Percentiles rank a stretch among this genome's conserved stretches.
Conservation (phyloP, 92 coral and sea anemone species). For the Paragorgia papillata region DNA sequence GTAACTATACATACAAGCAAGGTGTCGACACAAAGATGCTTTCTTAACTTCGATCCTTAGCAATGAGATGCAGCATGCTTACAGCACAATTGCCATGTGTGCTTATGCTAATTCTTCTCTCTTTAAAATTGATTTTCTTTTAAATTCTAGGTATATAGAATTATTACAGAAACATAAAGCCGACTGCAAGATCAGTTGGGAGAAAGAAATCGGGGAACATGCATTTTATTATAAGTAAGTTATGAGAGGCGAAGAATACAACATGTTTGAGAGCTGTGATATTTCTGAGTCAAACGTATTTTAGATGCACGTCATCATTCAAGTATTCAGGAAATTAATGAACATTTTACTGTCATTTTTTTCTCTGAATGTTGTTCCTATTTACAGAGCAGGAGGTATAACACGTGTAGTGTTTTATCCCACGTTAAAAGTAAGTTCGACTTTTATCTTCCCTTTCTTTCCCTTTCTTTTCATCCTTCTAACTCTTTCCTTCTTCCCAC, state of each 20-base stretch:
- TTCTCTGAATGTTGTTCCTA: neutral
- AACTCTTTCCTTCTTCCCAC: too few relatives aligned
- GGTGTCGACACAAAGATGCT: too few relatives aligned
- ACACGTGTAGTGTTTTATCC: conserved; percentile 84
- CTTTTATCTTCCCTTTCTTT: neutral
- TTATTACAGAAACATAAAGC: conserved; percentile 83
- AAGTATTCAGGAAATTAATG: too few relatives aligned
- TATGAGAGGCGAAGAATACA: neutral
- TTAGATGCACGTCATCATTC: too few relatives aligned
- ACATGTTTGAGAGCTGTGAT: neutral
- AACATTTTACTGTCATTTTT: too few relatives aligned
- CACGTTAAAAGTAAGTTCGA: conserved; percentile 72
- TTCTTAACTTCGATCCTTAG: too few relatives aligned
- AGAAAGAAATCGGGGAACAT: conserved; percentile 81
- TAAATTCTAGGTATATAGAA: conserved; percentile 68
- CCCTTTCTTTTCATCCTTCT: too few relatives aligned
- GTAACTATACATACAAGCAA: too few relatives aligned
- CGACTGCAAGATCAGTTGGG: conserved; percentile 81
- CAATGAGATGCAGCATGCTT: too few relatives aligned
- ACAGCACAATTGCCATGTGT: too few relatives aligned
- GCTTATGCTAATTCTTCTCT: too few relatives aligned
- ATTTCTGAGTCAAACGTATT: neutral
- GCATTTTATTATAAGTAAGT: conserved; percentile 76
- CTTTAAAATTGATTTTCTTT: neutral
- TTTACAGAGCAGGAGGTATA: conserved; percentile 78